Base-by-base conservation (phyloP, 2,888 invertebrate species). In the Cephus rjabovi region DNA sequence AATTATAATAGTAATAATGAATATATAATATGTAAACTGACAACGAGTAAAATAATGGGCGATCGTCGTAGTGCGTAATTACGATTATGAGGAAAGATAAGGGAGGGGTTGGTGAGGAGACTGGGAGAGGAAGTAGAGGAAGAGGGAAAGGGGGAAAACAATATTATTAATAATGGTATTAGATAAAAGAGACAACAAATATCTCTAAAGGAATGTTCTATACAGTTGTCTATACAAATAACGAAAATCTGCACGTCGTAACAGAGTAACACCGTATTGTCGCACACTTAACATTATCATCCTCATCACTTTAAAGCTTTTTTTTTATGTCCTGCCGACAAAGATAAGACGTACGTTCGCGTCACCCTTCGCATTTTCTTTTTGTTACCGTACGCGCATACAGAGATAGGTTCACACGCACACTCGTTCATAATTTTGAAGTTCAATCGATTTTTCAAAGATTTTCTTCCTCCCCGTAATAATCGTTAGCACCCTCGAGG, bases 211-310 rank as follows among this genome's bases (percentile, higher is more conserved):
- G 81, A 83, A 83, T 85, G 83, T 82, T 82, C 84, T 87, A 84
- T 86, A 86, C 86, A 85, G 40, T 81, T 82, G 83, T 86, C 82
- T 86, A 86, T 87, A 86, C 86, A 87, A 84, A 80, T 81, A 83
- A 83, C 83, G 81, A 81, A 80, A 82, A 81, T 79, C 80, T 80
- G 79, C 75, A 79, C 23, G 40, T 78, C 79, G 75, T 80, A 83
- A 81, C 81, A 81, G 77, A 80, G 80, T 82, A 78, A 78, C 77
- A 79, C 74, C 77, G 74, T 75, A 71, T 73, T 68, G 76, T 78
- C 75, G 74, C 77, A 75, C 34, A n/a, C 34, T 30, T 74, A 33
- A 30, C 12, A 74, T 30, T 34, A 35, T 30, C n/a, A 34, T 78
- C 71, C 78, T 76, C 69, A 76, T 81, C 80, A 81, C 80, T 81